These are phyloP conservation scores for Cepaea nemoralis DNA, from an alignment of 1,140 invertebrate genomes.

Conservation along the genomic window DNA sequence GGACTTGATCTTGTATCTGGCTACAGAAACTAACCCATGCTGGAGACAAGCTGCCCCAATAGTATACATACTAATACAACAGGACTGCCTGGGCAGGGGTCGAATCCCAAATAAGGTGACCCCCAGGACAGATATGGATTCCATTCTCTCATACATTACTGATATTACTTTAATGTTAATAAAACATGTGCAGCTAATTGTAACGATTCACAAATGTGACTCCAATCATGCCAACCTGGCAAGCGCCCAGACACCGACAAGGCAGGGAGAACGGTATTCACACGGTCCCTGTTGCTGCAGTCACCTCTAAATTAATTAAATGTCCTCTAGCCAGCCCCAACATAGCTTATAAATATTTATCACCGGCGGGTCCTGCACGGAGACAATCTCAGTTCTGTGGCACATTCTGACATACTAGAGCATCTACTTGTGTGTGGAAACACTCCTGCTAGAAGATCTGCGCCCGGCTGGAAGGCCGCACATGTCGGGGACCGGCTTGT, in stretches of 20 bases:
- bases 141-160: neutral
- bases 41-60: too few species aligned
- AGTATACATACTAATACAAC: too few species aligned
- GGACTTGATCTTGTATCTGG: too few species aligned
- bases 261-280: too few species aligned
- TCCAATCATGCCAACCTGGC: neutral
- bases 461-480: neutral
- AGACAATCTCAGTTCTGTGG: neutral
- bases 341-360: constrained; percentile 30
- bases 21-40: too few species aligned
- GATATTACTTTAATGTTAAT: neutral
- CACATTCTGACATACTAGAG: neutral
- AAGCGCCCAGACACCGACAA: too few species aligned
- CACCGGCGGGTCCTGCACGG: neutral
- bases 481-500: neutral
- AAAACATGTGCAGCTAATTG: neutral
- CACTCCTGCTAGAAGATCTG: neutral
- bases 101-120: too few species aligned
- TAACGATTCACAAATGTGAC: neutral
- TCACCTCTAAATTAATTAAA: constrained; percentile 12
- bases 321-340: constrained; percentile 20
- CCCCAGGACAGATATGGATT: neutral
- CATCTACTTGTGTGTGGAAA: neutral
- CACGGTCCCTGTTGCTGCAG: neutral
- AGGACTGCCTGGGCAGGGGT: too few species aligned